Base-by-base conservation (phyloP, 1,140 invertebrate genomes). In the Drosophila murphyi region DNA sequence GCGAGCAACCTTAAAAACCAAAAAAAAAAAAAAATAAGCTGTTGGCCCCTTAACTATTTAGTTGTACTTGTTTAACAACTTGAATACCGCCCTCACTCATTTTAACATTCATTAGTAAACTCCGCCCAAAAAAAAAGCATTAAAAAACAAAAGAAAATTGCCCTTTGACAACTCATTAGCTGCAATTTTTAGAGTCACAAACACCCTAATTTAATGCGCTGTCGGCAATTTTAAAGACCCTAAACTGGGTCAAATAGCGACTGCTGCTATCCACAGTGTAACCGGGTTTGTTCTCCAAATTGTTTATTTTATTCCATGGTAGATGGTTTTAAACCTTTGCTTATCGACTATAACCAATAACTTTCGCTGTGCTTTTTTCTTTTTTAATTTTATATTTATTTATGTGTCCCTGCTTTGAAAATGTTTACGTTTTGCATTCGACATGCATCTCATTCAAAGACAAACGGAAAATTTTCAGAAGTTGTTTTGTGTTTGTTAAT, bases 101-200 rank as follows among this genome's bases (percentile, higher is more conserved):
- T 73, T 76, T 72, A 79, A 72, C 80, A 74, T 67, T 77, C 69
- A 52, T 55, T 50, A 45, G 2, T 28, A 20, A 7, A 12, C n/a
- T 5, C 34, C 6, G 34, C 10, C 35, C n/a, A n/a, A 12, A 43
- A 43, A 43, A 43, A n/a, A 43, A n/a, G n/a, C 4, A 43, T n/a
- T 12, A n/a, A 41, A 54, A 47, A 68, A 37, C 10, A n/a, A n/a
- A n/a, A 70, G 56, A 57, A 52, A 88, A 87, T 87, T 88, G 74
- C 61, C 80, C 63, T 71, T 74, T 87, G 72, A 77, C 83, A 88
- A 73, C 69, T 71, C 65, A 80, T 69, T 72, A 76, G 61, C 74
- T 77, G 77, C 51, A 54, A 78, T 64, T 82, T 54, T 54, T 41
- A 48, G 20, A 43, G 10, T 57, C 68, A 50, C 37, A 72, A 72